These are phyloP conservation scores for Typhlichthys eigenmanni DNA, from an alignment of 2,797 vertebrate genomes.

Conservation along the genomic window DNA sequence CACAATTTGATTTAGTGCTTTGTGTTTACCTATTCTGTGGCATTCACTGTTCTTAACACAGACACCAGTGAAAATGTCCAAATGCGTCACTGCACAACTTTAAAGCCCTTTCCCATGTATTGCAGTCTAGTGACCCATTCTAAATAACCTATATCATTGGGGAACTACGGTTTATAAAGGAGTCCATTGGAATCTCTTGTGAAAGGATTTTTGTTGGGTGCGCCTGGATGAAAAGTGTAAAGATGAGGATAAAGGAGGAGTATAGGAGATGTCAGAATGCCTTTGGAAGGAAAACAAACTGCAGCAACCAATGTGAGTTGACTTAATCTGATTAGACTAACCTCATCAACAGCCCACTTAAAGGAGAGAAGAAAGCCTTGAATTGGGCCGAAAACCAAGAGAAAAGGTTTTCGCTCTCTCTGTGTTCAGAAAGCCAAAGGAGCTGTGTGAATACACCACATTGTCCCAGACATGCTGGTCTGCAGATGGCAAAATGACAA, in stretches of 20 bases:
- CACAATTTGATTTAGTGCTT: slow-evolving; percentile 77
- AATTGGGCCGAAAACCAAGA: slow-evolving; percentile 77
- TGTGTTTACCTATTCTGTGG: slow-evolving; percentile 81
- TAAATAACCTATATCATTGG: slow-evolving; percentile 84
- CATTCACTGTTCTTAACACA: slow-evolving; percentile 57
- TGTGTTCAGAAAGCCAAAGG: slow-evolving; percentile 74
- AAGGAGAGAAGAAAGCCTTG: slow-evolving; percentile 85
- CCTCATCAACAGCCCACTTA: slow-evolving; percentile 89
- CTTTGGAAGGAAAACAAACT: slow-evolving; percentile 91
- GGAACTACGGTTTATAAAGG: slow-evolving; percentile 82
- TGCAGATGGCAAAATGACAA: slow-evolving; percentile 90
- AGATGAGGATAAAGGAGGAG: slow-evolving; percentile 82
- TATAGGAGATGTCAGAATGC: slow-evolving; percentile 86
- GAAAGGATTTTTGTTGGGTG: slow-evolving; percentile 78
- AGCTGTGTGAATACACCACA: slow-evolving; percentile 80
- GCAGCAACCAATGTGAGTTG: slow-evolving; percentile 86
- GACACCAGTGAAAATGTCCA: slow-evolving; percentile 79
- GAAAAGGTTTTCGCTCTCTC: slow-evolving; percentile 72
- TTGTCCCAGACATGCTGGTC: slow-evolving; percentile 84
- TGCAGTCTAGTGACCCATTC: slow-evolving; percentile 89
- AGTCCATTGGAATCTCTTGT: slow-evolving; percentile 79
- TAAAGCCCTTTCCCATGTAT: slow-evolving; percentile 82
- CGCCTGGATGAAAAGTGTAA: slow-evolving; percentile 84
- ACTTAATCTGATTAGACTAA: slow-evolving; percentile 97
- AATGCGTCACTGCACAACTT: slow-evolving; percentile 84